Conservation (phyloP, 2,797 vertebrate species). For the Aeoliscus strigatus region DNA sequence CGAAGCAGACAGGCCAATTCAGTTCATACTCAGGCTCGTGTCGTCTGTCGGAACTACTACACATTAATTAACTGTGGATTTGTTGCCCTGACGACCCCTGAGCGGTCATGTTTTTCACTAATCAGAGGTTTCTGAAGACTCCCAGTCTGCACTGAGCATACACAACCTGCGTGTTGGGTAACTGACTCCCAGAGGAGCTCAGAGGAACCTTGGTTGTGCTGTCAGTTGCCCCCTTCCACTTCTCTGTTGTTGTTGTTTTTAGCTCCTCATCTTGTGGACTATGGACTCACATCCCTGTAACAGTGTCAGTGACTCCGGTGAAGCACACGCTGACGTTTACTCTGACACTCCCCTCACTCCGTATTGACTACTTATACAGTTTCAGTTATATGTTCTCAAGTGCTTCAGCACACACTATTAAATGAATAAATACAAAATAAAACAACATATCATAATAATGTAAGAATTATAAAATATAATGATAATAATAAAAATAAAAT, state of each 20-base stretch:
- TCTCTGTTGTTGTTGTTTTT: constrained; percentile 20
- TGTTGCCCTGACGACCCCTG: constrained; percentile 35
- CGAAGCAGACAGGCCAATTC: constrained; percentile 29
- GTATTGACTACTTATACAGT: too few relatives aligned
- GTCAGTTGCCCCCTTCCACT: constrained; percentile 6
- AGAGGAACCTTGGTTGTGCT: constrained; percentile 23
- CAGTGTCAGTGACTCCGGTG: constrained; percentile 34
- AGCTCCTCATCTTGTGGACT: constrained; percentile 16
- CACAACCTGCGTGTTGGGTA: constrained; percentile 29
- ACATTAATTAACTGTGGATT: constrained; percentile 47
- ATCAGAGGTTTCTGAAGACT: constrained; percentile 48
- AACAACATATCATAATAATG: too few relatives aligned
- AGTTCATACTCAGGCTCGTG: constrained; percentile 16
- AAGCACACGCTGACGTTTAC: constrained; percentile 5
- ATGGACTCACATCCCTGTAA: constrained; percentile 7
- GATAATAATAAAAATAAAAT: too few relatives aligned
- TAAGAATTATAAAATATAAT: too few relatives aligned
- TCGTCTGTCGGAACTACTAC: constrained; percentile 39
- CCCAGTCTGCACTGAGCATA: constrained; percentile 33
- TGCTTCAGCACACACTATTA: too few relatives aligned
- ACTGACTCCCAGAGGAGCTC: constrained; percentile 31
- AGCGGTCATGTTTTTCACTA: constrained; percentile 55
- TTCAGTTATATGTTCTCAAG: too few relatives aligned
- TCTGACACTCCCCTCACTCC: too few relatives aligned
- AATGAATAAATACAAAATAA: too few relatives aligned